Evolutionary conservation across 2,888 invertebrate species (phyloP), one percentile per base, ranked within the genome.

Genomic region (Lymantria monacha): DNA sequence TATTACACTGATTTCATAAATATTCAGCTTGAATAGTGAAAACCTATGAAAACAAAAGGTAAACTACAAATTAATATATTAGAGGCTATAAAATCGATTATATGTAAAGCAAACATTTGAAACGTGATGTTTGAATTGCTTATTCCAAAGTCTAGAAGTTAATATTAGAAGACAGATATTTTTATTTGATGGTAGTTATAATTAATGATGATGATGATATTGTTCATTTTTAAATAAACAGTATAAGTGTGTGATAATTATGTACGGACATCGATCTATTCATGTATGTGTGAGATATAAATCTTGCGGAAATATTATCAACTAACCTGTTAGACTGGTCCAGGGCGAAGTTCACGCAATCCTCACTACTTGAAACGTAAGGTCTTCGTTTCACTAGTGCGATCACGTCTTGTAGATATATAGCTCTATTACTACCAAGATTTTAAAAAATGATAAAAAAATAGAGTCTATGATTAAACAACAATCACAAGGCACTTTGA

Each of bases 351-450:
- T 76, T 76, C 76, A 79, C 81, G 79, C 75, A 90, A 89, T 91
- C 91, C 90, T 85, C 77, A 79, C 83, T 79, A 81, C 76, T 83
- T 82, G 87, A 83, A 88, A 83, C 83, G 81, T 73, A 68, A 71
- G 61, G 60, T 71, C 53, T 71, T 70, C 74, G 82, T 79, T 78
- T 76, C 91, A 90, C 90, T 84, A 84, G 83, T 77, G 79, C 73
- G 81, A 81, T 79, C 83, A 81, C 84, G 84, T 78, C 72, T 72
- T 63, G 72, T 59, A 69, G 65, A 70, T 76, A 73, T 78, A 77
- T 59, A 68, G 65, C 70, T 76, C 75, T 79, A 77, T 63, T 69
- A 64, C 72, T 78, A 77, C 66, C 74, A 72, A 74, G 72, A 72
- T 69, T 63, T 61, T 44, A 70, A 69, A 63, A 70, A 38, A 64